Evolutionary conservation across 92 coral and sea anemone species (phyloP), one percentile per base, ranked within the genome.

Genomic region (Bergia sp.): DNA sequence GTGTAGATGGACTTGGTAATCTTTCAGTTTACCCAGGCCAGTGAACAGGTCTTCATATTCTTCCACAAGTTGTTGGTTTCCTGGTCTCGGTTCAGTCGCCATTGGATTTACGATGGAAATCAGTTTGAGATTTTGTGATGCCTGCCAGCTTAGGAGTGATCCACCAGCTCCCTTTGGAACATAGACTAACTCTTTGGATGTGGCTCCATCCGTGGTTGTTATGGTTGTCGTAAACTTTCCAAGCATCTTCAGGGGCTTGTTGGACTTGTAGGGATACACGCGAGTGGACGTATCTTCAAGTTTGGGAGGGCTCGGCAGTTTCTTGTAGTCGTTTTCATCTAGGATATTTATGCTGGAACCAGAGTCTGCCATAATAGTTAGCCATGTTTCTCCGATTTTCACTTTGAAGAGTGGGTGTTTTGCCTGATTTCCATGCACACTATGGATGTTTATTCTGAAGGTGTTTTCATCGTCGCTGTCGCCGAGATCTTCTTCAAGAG

Each of bases 361-460:
- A 57, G 93, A 91, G 80, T 91, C 93, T 37, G 93, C 93, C 91
- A 91, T 91, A 23, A 91, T 9, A 21, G 73, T 77, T 2, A 88
- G 20, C 76, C 55, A 29, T 21, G 85, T 69, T 39, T 53, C 85
- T 8, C 39, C 37, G 12, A 88, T 61, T 23, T 88, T 57, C 73
- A 88, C 55, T 21, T 88, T 36, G 82, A 91, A 87, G 44, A 82
- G 38, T 45, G 83, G 91, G 40, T 82, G 77, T 69, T 89, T 41
- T 23, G 79, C 76, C 76, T 71, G 43, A 50, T 85, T 66, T 61
- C 88, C 77, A 43, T 76, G 75, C 38, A 44, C 55, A 20, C 39
- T 76, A 15, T 39, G 76, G 42, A 15, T 29, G 77, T 23, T 85
- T 38, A 83, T 45, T 29, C 79, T 75, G 64, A 89, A 77, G 64